Evolutionary conservation across 2,888 invertebrate genomes (phyloP).

Genomic region (Epirrhoe alternata): DNA sequence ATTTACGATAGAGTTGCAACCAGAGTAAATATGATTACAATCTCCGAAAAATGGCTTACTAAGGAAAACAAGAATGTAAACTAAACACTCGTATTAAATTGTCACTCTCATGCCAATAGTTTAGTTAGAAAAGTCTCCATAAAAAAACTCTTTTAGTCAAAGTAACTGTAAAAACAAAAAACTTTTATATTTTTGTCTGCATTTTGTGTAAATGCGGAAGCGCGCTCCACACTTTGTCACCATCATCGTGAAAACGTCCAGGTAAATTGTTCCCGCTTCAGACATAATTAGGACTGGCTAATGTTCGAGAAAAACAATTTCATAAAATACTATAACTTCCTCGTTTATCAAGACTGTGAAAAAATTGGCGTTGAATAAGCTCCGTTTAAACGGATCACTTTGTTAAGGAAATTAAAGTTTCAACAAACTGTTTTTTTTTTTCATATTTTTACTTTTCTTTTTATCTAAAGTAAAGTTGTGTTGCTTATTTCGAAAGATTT

Average conservation of each 20-base stretch:
- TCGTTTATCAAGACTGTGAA: conserved; percentile 54
- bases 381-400: conserved; percentile 17
- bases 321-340: conserved; percentile 64
- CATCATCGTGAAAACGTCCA: conserved; percentile 77
- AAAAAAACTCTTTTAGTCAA: too few relatives aligned
- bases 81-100: too few relatives aligned
- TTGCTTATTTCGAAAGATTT: too few relatives aligned
- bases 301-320: conserved; percentile 84
- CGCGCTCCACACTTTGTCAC: conserved; percentile 73
- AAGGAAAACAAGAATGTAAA: too few relatives aligned
- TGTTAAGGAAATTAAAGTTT: conserved; percentile 7
- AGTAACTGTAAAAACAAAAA: too few relatives aligned
- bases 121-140: too few relatives aligned
- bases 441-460: neutral
- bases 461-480: too few relatives aligned
- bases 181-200: neutral
- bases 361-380: conserved; percentile 69
- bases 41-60: too few relatives aligned
- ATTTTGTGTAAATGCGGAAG: conserved; percentile 3
- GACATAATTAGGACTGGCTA: conserved; percentile 81
- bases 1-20: too few relatives aligned
- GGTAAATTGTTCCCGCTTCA: conserved; percentile 74
- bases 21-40: too few relatives aligned
- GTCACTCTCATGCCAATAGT: too few relatives aligned
- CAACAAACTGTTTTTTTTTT: neutral